Conservation (phyloP, 1,140 invertebrate genomes). For the Drosophila subobscura region DNA sequence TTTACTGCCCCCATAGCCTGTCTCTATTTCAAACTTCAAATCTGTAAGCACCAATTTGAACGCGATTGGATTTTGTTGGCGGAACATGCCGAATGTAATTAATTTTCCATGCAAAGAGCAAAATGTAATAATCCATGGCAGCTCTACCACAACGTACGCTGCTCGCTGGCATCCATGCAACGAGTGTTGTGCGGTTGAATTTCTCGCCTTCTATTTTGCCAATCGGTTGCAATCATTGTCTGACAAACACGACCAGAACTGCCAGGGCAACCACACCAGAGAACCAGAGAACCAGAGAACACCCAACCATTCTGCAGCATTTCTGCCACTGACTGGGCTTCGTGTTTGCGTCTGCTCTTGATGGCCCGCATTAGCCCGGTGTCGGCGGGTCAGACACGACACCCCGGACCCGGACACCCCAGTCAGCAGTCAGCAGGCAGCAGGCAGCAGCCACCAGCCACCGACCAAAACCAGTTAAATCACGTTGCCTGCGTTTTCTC, state of each 20-base stretch:
- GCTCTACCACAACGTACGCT: background rate
- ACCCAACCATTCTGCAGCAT: slow-evolving; percentile 18
- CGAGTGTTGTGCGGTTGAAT: slow-evolving; percentile 37
- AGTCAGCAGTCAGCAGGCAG: background rate
- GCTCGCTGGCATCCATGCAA: background rate
- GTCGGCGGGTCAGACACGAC: slow-evolving; percentile 18
- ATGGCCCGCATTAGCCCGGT: slow-evolving; percentile 65
- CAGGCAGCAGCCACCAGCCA: background rate
- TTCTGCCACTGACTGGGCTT: slow-evolving; percentile 23
- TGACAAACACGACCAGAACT: slow-evolving; percentile 20
- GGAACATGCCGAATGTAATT: slow-evolving; percentile 26
- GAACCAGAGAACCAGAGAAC: slow-evolving; percentile 3
- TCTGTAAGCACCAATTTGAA: background rate
- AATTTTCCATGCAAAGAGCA: slow-evolving; percentile 25
- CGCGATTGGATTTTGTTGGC: slow-evolving; percentile 12
- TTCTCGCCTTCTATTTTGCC: slow-evolving; percentile 13
- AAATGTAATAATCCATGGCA: slow-evolving; percentile 35
- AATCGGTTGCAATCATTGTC: slow-evolving; percentile 49
- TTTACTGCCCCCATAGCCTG: background rate
- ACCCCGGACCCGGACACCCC: slow-evolving; percentile 1
- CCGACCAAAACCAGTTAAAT: slow-evolving; percentile 49
- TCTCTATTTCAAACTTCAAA: background rate
- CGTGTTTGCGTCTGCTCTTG: slow-evolving; percentile 58
- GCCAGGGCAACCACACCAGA: slow-evolving; percentile 14
- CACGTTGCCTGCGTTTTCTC: slow-evolving; percentile 60